Conservation (phyloP, 1,140 invertebrate species). For the Drosophila tsacasi region DNA sequence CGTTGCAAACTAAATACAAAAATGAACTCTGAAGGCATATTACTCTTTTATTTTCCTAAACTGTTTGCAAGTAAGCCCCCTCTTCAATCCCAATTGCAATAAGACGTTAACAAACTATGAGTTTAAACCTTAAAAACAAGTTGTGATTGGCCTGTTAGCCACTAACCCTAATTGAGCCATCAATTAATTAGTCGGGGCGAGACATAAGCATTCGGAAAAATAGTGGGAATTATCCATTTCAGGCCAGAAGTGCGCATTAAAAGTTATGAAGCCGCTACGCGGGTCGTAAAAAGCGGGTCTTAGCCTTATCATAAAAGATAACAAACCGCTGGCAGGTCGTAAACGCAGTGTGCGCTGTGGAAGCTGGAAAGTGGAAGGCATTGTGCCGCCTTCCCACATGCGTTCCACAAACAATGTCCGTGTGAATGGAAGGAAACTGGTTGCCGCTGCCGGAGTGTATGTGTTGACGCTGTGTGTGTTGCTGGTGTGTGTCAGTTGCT, state of each 20-base stretch:
- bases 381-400: constrained; percentile 38
- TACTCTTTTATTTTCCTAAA: not conserved
- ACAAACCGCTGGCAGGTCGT: constrained; percentile 36
- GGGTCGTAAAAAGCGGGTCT: constrained; percentile 30
- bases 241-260: constrained; percentile 58
- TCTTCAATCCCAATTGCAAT: not conserved
- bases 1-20: too few species aligned
- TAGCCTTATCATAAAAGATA: constrained; percentile 52
- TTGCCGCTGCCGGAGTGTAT: constrained; percentile 43
- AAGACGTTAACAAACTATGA: constrained; percentile 12
- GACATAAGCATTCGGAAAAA: constrained; percentile 33
- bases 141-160: constrained; percentile 6
- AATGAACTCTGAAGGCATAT: too few species aligned
- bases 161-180: constrained; percentile 48
- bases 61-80: too few species aligned
- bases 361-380: constrained; percentile 43
- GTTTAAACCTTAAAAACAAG: constrained; percentile 10
- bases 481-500: constrained; percentile 13
- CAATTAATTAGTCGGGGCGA: constrained; percentile 61
- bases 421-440: constrained; percentile 83
- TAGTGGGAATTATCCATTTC: constrained; percentile 68
- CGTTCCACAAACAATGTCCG: constrained; percentile 79
- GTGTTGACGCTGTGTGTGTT: constrained; percentile 23
- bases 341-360: constrained; percentile 33
- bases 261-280: constrained; percentile 56